Base-by-base conservation (phyloP, 2,888 invertebrate species). In the Latrodectus hesperus region DNA sequence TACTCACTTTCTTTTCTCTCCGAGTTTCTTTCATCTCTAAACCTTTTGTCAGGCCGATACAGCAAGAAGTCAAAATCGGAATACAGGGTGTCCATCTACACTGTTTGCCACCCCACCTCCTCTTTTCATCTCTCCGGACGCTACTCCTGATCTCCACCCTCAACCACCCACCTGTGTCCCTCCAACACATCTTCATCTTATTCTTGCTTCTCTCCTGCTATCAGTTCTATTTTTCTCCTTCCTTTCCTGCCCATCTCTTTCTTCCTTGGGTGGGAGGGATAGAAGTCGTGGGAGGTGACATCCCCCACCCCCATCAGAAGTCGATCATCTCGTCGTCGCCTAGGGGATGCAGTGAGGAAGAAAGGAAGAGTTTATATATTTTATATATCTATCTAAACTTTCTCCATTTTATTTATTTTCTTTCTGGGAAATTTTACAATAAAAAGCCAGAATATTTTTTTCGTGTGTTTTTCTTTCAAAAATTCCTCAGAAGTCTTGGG, bases 1-100 rank as follows among this genome's bases (percentile, higher is more conserved):
- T 60, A 16, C n/a, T 8, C 9, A 26, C 16, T 16, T 16, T 60
- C 26, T 16, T 60, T 55, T 22, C 16, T 71, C 55, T 55, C 16
- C 53, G 55, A 55, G 51, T 64, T 76, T 76, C 76, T 76, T 64
- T 76, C 76, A 64, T 79, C 60, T 79, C 79, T 71, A 82, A 74
- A 82, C 53, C 82, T 75, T 82, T 82, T 82, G 82, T 82, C 82
- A 68, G 68, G 38, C 70, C 75, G 55, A 75, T 75, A 70, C 75
- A 82, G 82, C 75, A 82, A 75, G 75, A 70, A 75, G 82, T 82
- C 82, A 82, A 79, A 79, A 79, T 79, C 22, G 55, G 71, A 79
- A 71, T 82, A 82, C 82, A 82, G 82, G 75, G 67, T 82, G 82
- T 82, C 74, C 82, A 55, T 82, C 82, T 75, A 81, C 81, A 81